Conservation (phyloP, 2,797 vertebrate species). For the Gouania willdenowi region DNA sequence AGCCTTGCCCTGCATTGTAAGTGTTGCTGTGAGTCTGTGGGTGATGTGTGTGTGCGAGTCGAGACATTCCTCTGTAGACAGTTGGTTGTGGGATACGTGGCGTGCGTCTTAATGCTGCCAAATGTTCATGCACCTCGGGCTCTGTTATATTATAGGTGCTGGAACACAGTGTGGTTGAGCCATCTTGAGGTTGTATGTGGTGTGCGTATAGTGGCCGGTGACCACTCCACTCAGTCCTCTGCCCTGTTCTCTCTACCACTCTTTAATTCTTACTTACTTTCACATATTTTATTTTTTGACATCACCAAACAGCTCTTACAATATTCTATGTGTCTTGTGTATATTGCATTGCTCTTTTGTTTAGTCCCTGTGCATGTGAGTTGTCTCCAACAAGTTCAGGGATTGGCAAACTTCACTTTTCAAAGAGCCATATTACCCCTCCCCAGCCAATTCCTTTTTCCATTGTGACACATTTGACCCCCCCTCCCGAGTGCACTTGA, state of each 20-base stretch:
- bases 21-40: constrained; percentile 40
- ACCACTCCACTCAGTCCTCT: constrained; percentile 29
- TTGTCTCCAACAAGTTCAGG: too few relatives aligned
- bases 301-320: background rate
- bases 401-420: too few relatives aligned
- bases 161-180: constrained; percentile 23
- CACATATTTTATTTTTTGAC: constrained; percentile 14
- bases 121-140: constrained; percentile 34
- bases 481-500: too few relatives aligned
- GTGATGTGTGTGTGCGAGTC: constrained; percentile 4
- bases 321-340: too few relatives aligned
- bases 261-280: constrained; percentile 24
- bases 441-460: too few relatives aligned
- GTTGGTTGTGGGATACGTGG: constrained; percentile 33
- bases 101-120: constrained; percentile 40
- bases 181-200: constrained; percentile 39
- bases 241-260: constrained; percentile 15
- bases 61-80: constrained; percentile 5
- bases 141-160: constrained; percentile 28
- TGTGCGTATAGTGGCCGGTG: constrained; percentile 52
- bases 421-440: too few relatives aligned
- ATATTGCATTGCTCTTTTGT: too few relatives aligned
- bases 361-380: too few relatives aligned
- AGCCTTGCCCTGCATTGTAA: constrained; percentile 92
- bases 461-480: too few relatives aligned